A percentile compares a stretch with the other conserved stretches of the same genome.
Conservation (phyloP, 1,140 invertebrate genomes). For the Ceratina australensis region DNA sequence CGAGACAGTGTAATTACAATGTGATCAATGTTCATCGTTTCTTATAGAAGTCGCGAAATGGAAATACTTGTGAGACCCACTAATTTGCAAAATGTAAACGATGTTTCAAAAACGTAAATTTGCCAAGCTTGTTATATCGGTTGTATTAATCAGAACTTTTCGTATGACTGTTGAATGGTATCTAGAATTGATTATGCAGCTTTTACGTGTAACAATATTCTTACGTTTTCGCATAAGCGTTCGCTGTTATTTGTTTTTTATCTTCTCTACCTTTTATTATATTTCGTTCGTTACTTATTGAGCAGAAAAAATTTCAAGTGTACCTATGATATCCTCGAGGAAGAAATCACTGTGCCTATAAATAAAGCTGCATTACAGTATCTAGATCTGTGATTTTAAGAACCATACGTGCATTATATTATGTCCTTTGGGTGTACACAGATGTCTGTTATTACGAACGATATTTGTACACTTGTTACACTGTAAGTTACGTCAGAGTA, state of each 20-base stretch:
- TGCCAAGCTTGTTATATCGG: background rate
- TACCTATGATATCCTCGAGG: conserved; percentile 10
- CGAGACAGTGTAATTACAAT: conserved; percentile 7
- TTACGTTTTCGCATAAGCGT: background rate
- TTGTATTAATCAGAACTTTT: conserved; percentile 26
- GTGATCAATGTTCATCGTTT: background rate
- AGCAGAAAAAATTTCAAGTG: background rate
- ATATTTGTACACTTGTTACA: conserved; percentile 39
- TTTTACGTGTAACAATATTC: conserved; percentile 48
- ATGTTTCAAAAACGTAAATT: conserved; percentile 2
- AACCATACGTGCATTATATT: conserved; percentile 37
- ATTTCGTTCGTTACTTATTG: background rate
- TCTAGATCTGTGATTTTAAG: conserved; percentile 33
- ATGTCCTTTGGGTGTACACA: conserved; percentile 40
- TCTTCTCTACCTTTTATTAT: background rate
- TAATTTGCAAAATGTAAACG: conserved; percentile 1
- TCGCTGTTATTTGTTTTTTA: background rate
- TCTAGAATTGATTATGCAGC: conserved; percentile 53
- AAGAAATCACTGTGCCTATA: conserved; percentile 54
- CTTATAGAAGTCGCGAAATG: background rate
- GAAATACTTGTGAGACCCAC: background rate
- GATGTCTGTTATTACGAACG: conserved; percentile 43
- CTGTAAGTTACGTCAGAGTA: conserved; percentile 32
- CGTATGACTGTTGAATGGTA: conserved; percentile 13
- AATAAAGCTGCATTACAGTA: conserved; percentile 56